Conservation (phyloP, 2,797 vertebrate species). For the Typhlichthys eigenmanni region DNA sequence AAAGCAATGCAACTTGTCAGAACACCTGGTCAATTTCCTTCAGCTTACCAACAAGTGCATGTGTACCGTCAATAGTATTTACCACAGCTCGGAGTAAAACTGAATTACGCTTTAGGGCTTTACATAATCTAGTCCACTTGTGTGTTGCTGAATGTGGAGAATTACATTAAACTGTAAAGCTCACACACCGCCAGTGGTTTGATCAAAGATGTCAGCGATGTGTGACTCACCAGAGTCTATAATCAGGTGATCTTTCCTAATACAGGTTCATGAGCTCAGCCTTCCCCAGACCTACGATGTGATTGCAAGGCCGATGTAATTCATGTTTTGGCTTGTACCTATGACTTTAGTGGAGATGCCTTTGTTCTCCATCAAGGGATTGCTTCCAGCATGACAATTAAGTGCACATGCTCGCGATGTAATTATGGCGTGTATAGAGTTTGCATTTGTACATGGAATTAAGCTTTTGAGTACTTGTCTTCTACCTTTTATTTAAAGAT, state of each 20-base stretch:
- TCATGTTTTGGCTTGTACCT: conserved; percentile 20
- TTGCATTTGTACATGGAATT: conserved; percentile 7
- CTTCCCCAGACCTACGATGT: conserved; percentile 3
- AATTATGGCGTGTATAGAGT: neutral
- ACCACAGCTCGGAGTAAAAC: too few relatives aligned
- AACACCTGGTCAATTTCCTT: too few relatives aligned
- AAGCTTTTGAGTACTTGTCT: neutral
- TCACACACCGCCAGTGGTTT: conserved; percentile 6
- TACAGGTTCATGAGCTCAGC: conserved; percentile 25
- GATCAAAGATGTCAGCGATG: conserved; percentile 21
- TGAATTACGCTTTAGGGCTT: too few relatives aligned
- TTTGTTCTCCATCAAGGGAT: conserved; percentile 26
- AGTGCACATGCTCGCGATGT: conserved; percentile 16
- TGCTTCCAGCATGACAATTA: conserved; percentile 34
- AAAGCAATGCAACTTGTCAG: too few relatives aligned
- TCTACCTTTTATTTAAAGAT: conserved; percentile 20
- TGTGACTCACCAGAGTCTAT: conserved; percentile 42
- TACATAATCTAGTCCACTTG: too few relatives aligned
- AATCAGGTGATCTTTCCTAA: conserved; percentile 38
- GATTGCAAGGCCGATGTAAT: conserved; percentile 36
- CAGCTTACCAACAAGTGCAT: too few relatives aligned
- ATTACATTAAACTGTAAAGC: too few relatives aligned
- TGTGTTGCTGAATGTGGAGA: too few relatives aligned
- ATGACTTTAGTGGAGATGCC: conserved; percentile 34
- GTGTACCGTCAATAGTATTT: too few relatives aligned